Evolutionary conservation across 2,888 invertebrate species (phyloP).

Genomic region (Hypomecis punctinalis): DNA sequence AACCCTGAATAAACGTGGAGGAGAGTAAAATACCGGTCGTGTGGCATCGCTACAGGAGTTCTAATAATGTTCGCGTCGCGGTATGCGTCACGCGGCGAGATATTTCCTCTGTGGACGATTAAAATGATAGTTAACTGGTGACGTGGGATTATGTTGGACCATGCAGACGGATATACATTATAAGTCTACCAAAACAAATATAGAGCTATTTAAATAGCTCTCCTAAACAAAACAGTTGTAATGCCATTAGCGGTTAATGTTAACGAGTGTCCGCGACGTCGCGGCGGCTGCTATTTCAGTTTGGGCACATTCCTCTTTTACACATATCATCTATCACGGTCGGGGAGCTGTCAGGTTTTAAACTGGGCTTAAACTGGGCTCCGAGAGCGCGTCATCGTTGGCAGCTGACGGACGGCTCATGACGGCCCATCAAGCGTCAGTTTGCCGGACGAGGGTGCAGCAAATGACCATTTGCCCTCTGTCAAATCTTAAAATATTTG

Average conservation of each 20-base stretch:
- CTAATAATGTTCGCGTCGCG: constrained; percentile 67
- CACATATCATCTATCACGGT: constrained; percentile 73
- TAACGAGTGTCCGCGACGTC: constrained; percentile 58
- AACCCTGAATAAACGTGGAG: constrained; percentile 73
- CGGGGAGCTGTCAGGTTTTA: constrained; percentile 72
- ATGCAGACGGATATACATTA: constrained; percentile 8
- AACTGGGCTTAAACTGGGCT: constrained; percentile 72
- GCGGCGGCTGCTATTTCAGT: constrained; percentile 67
- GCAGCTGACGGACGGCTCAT: constrained; percentile 74
- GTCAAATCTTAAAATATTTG: constrained; percentile 32
- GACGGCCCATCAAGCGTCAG: constrained; percentile 64
- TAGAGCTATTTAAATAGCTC: constrained; percentile 48
- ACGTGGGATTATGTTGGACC: constrained; percentile 52
- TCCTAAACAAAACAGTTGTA: constrained; percentile 52
- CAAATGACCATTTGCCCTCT: constrained; percentile 60
- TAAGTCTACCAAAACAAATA: constrained; percentile 52
- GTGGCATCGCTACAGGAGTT: constrained; percentile 78
- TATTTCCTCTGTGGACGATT: constrained; percentile 64
- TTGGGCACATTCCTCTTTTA: constrained; percentile 62
- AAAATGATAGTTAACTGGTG: constrained; percentile 61
- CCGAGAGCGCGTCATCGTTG: constrained; percentile 67
- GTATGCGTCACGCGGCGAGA: constrained; percentile 60
- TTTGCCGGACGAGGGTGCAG: constrained; percentile 54
- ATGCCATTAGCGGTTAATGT: constrained; percentile 69
- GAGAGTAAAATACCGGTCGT: constrained; percentile 73